These are phyloP conservation scores for Merodon equestris DNA, from an alignment of 2,888 invertebrate species.

Conservation along the genomic window DNA sequence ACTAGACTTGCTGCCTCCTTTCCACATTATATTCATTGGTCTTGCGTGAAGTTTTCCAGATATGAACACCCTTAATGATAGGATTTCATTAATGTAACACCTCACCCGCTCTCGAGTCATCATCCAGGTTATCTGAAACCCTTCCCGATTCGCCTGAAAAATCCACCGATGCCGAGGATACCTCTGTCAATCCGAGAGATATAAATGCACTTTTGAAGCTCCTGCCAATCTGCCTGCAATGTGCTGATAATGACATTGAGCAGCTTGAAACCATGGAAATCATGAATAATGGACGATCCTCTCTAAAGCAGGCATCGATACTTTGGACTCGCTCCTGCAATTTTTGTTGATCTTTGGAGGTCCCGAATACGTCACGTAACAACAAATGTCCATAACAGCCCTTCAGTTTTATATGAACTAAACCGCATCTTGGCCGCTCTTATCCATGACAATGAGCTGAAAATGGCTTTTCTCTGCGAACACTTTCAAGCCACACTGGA, in stretches of 20 bases:
- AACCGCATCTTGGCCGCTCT: constrained; percentile 96
- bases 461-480: constrained; percentile 94
- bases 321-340: constrained; percentile 88
- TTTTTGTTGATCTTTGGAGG: constrained; percentile 95
- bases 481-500: constrained; percentile 87
- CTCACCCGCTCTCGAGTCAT: constrained; percentile 92
- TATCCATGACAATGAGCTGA: constrained; percentile 94
- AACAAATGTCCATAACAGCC: constrained; percentile 87
- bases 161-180: constrained; percentile 93
- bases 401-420: constrained; percentile 88
- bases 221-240: constrained; percentile 86
- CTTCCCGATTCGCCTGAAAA: constrained; percentile 93
- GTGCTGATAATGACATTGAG: constrained; percentile 84
- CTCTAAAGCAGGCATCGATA: constrained; percentile 92
- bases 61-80: too few relatives aligned
- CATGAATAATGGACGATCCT: too few relatives aligned
- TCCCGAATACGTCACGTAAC: constrained; percentile 92
- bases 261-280: constrained; percentile 97
- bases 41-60: too few relatives aligned
- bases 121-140: constrained; percentile 94
- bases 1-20: too few relatives aligned
- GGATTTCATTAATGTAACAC: constrained; percentile 91
- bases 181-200: constrained; percentile 91
- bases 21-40: too few relatives aligned
- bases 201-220: constrained; percentile 91